Base-by-base conservation (phyloP, 2,797 vertebrate species). In the Sebastes steindachneri region DNA sequence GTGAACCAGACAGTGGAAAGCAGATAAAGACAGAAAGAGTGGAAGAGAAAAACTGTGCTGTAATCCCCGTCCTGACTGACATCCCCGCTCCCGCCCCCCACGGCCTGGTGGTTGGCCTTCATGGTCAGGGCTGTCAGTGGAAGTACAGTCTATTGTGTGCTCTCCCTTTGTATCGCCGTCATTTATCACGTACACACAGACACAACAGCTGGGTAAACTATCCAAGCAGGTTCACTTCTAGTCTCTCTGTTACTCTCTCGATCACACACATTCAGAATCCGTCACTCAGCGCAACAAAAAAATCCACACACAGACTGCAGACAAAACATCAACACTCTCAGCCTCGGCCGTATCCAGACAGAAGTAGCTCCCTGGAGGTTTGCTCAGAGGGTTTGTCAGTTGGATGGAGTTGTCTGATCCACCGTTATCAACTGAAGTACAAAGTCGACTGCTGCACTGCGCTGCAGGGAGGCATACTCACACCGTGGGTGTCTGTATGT, bases 191-290 rank as follows among this genome's bases (percentile, higher is more conserved):
- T 72, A 80, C 57, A 88, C 66, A 79, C 66, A 79, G 48, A 89
- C 55, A 57, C 28, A 58, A 8, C 87, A 91, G 86, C 92, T 90
- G 83, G 63, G 83, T 80, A 92, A 91, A 92, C 79, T n/a, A 35
- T 66, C 72, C 66, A 28, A 54, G 62, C 72, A 57, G 73, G 70
- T 58, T 73, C 55, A 53, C 45, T 57, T 65, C 25, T 11, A 26
- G 35, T 58, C 67, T 75, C 17, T 75, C 23, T 82, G 57, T 68
- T 12, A n/a, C 8, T 28, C 31, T 58, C 65, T 59, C 31, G 7
- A 3, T 57, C 63, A 31, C 14, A 41, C 55, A 68, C 31, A 54
- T 48, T 63, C 69, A 67, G 29, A 70, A 48, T 73, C 80, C 66
- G 54, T 86, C 87, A 70, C 25, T 85, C 77, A 82, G 41, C 71